These are phyloP conservation scores for Lasioglossum figueresi DNA, from an alignment of 2,888 invertebrate genomes.

Conservation along the genomic window DNA sequence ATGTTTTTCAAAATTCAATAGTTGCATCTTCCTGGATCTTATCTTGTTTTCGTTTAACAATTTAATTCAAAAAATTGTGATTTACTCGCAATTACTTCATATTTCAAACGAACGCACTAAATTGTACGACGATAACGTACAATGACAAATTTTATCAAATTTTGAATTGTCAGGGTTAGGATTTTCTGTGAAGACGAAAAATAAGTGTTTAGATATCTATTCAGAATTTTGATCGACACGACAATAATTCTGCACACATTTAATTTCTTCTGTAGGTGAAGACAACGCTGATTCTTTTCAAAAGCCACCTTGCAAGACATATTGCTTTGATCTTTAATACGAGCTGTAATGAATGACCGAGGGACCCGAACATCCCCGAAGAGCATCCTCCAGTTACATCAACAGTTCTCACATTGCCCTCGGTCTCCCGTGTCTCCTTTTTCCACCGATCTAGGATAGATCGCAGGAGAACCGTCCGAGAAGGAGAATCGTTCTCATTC, in stretches of 20 bases:
- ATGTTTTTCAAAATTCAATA: background rate
- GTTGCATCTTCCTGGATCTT: background rate
- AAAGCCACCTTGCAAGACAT: background rate
- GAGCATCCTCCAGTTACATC: background rate
- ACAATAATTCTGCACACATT: background rate
- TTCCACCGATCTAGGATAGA: slow-evolving; percentile 5
- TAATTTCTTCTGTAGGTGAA: background rate
- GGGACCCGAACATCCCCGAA: background rate
- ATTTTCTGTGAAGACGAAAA: background rate
- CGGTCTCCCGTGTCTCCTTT: background rate
- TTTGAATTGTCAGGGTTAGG: background rate
- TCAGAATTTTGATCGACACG: background rate
- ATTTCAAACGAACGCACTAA: background rate
- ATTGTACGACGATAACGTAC: background rate
- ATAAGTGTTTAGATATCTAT: background rate
- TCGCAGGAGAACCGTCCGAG: slow-evolving; percentile 10
- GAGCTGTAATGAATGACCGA: background rate
- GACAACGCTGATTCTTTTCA: background rate
- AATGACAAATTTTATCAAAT: too few species aligned
- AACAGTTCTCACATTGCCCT: slow-evolving; percentile 24
- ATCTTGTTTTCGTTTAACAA: background rate
- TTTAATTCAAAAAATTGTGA: background rate
- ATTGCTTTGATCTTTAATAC: background rate
- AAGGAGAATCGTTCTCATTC: slow-evolving; percentile 34
- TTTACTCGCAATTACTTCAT: background rate